These are phyloP conservation scores for Heloderma charlesbogerti DNA, from an alignment of 2,113 vertebrate genomes.

Conservation along the genomic window DNA sequence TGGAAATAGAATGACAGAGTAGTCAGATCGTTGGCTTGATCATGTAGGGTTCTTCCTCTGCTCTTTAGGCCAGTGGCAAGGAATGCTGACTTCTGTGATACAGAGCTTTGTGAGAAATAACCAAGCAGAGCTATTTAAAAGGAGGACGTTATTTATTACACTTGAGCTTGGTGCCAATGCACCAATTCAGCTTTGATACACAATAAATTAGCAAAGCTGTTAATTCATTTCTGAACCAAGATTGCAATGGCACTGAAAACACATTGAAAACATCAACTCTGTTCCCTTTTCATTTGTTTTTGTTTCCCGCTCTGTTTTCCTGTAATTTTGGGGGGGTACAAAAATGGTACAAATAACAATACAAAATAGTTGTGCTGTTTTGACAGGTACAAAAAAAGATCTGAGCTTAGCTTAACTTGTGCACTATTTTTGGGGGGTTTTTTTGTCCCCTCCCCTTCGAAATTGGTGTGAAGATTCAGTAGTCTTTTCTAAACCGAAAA, in stretches of 20 bases:
- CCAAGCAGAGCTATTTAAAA: constrained; percentile 63
- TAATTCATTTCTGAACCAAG: constrained; percentile 87
- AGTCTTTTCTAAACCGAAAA: constrained; percentile 66
- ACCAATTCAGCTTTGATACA: constrained; percentile 80
- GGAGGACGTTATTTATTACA: constrained; percentile 79
- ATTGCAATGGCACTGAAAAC: constrained; percentile 90
- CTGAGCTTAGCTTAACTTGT: constrained; percentile 78
- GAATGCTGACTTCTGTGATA: background rate
- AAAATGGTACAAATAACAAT: constrained; percentile 98
- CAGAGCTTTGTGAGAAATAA: background rate
- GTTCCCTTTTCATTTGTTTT: constrained; percentile 68
- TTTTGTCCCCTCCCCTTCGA: background rate
- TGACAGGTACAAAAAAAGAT: constrained; percentile 93
- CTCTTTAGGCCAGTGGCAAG: background rate
- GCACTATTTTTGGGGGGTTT: constrained; percentile 71
- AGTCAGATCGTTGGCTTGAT: background rate
- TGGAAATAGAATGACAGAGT: background rate
- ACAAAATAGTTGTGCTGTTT: constrained; percentile 99
- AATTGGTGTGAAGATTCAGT: constrained; percentile 74
- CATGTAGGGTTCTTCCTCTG: background rate
- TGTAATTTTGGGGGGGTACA: constrained; percentile 89
- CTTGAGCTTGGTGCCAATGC: constrained; percentile 66
- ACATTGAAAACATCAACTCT: constrained; percentile 86
- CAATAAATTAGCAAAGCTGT: constrained; percentile 85
- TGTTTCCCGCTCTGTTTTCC: constrained; percentile 52